Conservation (phyloP, 2,888 invertebrate genomes). For the Drosophila austrosaltans region DNA sequence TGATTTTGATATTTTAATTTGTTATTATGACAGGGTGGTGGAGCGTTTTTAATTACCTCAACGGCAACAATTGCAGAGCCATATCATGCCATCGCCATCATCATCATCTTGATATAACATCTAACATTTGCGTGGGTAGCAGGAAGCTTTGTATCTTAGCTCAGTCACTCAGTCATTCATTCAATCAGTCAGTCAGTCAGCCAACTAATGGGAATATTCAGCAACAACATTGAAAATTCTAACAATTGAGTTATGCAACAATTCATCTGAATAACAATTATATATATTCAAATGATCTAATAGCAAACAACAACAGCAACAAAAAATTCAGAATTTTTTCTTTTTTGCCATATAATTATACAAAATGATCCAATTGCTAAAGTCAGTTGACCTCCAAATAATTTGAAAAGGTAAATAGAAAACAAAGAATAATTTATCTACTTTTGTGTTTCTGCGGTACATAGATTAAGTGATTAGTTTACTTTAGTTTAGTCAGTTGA, state of each 20-base stretch:
- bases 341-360: background rate
- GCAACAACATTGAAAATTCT: constrained; percentile 54
- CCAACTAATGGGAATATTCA: constrained; percentile 61
- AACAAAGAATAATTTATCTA: too few species aligned
- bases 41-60: constrained; percentile 58
- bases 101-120: background rate
- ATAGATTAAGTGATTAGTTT: too few species aligned
- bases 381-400: too few species aligned
- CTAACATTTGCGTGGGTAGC: constrained; percentile 38
- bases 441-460: too few species aligned
- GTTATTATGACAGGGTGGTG: constrained; percentile 62
- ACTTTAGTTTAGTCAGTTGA: too few species aligned
- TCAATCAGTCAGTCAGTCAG: constrained; percentile 35
- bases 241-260: constrained; percentile 37
- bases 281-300: background rate
- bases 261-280: background rate
- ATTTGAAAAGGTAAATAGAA: too few species aligned
- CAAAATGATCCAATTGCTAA: too few species aligned
- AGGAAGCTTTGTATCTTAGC: constrained; percentile 17
- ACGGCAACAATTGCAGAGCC: constrained; percentile 38
- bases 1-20: constrained; percentile 62
- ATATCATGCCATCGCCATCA: constrained; percentile 20
- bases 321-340: too few species aligned
- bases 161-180: constrained; percentile 14
- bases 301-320: too few species aligned